These are phyloP conservation scores for Lordiphosa mommai DNA, from an alignment of 1,140 invertebrate genomes.

Conservation along the genomic window DNA sequence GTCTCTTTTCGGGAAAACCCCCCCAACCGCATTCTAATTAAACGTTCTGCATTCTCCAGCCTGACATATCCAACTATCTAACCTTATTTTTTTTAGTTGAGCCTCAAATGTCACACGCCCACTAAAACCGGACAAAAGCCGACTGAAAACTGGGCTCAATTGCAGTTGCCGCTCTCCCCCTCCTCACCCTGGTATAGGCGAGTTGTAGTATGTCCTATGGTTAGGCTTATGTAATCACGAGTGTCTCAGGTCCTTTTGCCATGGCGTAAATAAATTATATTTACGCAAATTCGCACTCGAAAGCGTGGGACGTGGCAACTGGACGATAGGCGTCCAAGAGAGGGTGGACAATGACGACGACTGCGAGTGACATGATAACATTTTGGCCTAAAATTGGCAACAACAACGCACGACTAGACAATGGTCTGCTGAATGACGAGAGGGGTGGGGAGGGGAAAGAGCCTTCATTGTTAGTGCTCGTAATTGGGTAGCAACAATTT, in stretches of 20 bases:
- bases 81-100: slow-evolving; percentile 21
- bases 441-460: slow-evolving; percentile 4
- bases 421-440: slow-evolving; percentile 27
- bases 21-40: slow-evolving; percentile 64
- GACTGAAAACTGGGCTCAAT: slow-evolving; percentile 22
- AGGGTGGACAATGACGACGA: slow-evolving; percentile 54
- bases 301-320: slow-evolving; percentile 33
- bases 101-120: slow-evolving; percentile 65
- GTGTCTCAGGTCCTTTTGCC: slow-evolving; percentile 46
- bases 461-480: slow-evolving; percentile 65
- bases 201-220: slow-evolving; percentile 20
- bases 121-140: slow-evolving; percentile 23
- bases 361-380: slow-evolving; percentile 77
- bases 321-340: not conserved
- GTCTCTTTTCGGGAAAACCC: not conserved
- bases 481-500: slow-evolving; percentile 79
- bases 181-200: not conserved
- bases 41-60: slow-evolving; percentile 52
- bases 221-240: slow-evolving; percentile 63
- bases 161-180: slow-evolving; percentile 17
- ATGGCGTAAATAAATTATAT: slow-evolving; percentile 78
- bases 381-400: slow-evolving; percentile 77
- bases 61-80: slow-evolving; percentile 36
- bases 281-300: slow-evolving; percentile 75
- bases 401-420: slow-evolving; percentile 52